Evolutionary conservation across 2,888 invertebrate genomes (phyloP), one percentile per base, ranked within the genome.

Genomic region (Beris chalybata): DNA sequence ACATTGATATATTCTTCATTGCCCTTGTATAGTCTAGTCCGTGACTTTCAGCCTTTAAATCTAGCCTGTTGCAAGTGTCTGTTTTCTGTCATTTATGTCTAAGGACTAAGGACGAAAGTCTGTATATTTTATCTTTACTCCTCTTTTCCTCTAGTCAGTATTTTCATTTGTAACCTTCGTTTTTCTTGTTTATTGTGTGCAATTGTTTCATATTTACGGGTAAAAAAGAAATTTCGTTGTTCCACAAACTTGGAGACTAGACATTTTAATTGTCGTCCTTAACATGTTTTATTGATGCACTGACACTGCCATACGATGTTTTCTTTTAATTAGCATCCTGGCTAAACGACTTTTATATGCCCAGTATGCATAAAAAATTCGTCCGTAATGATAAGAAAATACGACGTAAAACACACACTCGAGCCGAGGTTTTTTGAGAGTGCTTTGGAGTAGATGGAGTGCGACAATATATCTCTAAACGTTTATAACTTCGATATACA

Each of bases 281-380:
- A 58, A 29, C 29, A 58, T 58, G 56, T 15, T 30, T 56, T 13
- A 31, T 43, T n/a, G 22, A 45, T 58, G 58, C 45, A 22, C 30
- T 58, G 58, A 45, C 58, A 58, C 58, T 58, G 12, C 45, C 9
- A 58, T n/a, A 45, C 45, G 29, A 29, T 58, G 58, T 58, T 58
- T 45, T 58, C 58, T 58, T 58, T 58, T 58, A 58, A 58, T 58
- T 58, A 58, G 58, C 47, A 47, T 58, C 47, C 4, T 43, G 7
- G 3, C 22, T 22, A 29, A 52, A 52, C 12, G 15, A n/a, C 29
- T 52, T 13, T 12, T 11, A 4, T 13, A 22, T 22, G 2, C 22
- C 13, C 6, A n/a, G 22, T 22, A 52, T 52, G 52, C 52, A 52
- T 52, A 52, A 22, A 15, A 52, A 52, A 52, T 7, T 6, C 5